phyloP scores from a whole-genome alignment of 2,888 invertebrate species.

The Electrophaes corylata region DNA sequence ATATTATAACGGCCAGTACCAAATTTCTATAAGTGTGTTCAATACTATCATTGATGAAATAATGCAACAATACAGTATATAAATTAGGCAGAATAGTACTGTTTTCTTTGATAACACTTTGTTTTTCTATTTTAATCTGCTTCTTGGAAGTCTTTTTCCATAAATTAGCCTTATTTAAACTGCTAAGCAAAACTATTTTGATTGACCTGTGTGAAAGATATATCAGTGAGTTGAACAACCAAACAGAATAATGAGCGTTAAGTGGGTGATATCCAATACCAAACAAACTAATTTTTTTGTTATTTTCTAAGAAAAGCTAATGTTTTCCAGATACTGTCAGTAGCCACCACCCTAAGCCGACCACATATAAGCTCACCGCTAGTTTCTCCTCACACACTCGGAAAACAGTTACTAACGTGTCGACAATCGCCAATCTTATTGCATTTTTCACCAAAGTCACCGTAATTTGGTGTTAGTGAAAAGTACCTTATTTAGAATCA shows the following conservation, averaged over 20 bases:
- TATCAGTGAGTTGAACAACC: slow-evolving; percentile 30
- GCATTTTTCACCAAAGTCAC: slow-evolving; percentile 20
- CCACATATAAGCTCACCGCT: slow-evolving; percentile 33
- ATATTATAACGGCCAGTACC: too few relatives aligned
- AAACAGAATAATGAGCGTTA: background rate
- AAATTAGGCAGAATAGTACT: too few relatives aligned
- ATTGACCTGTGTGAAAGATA: background rate
- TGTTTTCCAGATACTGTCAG: slow-evolving; percentile 16
- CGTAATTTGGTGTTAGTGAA: slow-evolving; percentile 40
- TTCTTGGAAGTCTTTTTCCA: background rate
- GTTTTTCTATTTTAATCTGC: background rate
- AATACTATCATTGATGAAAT: too few relatives aligned
- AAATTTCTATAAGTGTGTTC: too few relatives aligned
- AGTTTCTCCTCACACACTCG: slow-evolving; percentile 36
- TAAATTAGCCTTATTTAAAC: too few relatives aligned
- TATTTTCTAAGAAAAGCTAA: slow-evolving; percentile 10
- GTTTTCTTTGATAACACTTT: too few relatives aligned
- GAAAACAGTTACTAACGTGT: slow-evolving; percentile 32
- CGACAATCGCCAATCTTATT: slow-evolving; percentile 22
- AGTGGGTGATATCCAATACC: background rate
- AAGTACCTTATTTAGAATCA: slow-evolving; percentile 42
- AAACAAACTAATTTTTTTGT: background rate
- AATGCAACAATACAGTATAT: too few relatives aligned
- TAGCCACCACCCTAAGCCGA: slow-evolving; percentile 29
- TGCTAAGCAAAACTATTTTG: background rate